Evolutionary conservation across 2,113 vertebrate species (phyloP).

Genomic region (Ophthalmolycus amberensis): DNA sequence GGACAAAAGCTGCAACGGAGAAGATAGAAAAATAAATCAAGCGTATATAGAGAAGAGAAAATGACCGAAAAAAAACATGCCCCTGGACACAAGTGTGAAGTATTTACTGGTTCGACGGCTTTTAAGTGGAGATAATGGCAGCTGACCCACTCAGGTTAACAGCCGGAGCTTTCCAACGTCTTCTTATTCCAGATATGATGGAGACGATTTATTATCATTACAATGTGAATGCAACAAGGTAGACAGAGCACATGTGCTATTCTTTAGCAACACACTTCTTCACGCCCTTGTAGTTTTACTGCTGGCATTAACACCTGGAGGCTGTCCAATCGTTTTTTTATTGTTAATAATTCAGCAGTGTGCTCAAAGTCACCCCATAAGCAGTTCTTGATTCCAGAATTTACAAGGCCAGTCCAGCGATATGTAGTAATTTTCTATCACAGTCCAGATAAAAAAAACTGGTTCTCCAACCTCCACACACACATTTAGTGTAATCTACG

Average conservation of each 20-base stretch:
- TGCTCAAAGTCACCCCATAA: slow-evolving; percentile 12
- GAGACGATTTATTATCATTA: slow-evolving; percentile 7
- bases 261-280: slow-evolving; percentile 35
- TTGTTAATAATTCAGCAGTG: slow-evolving; percentile 21
- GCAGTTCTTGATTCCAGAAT: slow-evolving; percentile 9
- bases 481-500: slow-evolving; percentile 55
- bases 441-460: slow-evolving; percentile 5
- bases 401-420: slow-evolving; percentile 3
- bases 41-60: neutral
- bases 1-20: slow-evolving; percentile 6
- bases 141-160: slow-evolving; percentile 32
- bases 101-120: slow-evolving; percentile 17
- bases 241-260: slow-evolving; percentile 28
- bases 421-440: neutral
- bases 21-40: slow-evolving; percentile 9
- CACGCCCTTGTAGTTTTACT: slow-evolving; percentile 24
- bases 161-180: slow-evolving; percentile 37
- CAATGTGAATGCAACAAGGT: slow-evolving; percentile 26
- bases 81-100: slow-evolving; percentile 4
- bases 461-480: neutral
- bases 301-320: slow-evolving; percentile 39
- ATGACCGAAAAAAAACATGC: neutral
- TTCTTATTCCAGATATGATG: slow-evolving; percentile 21
- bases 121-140: slow-evolving; percentile 27
- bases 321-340: slow-evolving; percentile 2